Percentiles rank a stretch among this genome's conserved stretches.
These are phyloP conservation scores for Platycheirus albimanus DNA, from an alignment of 2,888 invertebrate genomes.

Conservation along the genomic window DNA sequence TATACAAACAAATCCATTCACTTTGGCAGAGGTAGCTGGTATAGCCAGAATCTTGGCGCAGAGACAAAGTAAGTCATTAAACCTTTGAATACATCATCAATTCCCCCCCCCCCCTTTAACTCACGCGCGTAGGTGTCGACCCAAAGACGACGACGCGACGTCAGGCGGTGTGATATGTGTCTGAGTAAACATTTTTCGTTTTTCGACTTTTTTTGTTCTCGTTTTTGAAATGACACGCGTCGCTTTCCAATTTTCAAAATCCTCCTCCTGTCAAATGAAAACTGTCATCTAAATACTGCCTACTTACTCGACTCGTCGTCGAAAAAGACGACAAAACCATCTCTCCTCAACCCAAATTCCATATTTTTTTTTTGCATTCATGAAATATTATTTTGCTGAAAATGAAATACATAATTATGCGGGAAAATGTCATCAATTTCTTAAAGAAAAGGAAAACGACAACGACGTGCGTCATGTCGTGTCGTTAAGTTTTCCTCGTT, in stretches of 20 bases:
- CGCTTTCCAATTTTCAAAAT: not conserved
- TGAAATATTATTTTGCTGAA: not conserved
- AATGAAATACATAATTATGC: not conserved
- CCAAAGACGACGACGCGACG: not conserved
- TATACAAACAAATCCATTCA: constrained; percentile 21
- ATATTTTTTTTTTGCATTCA: constrained; percentile 15
- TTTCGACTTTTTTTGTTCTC: not conserved
- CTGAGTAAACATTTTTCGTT: not conserved
- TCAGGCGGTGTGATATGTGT: not conserved
- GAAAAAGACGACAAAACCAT: not conserved
- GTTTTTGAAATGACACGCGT: constrained; percentile 22
- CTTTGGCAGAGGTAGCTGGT: constrained; percentile 8
- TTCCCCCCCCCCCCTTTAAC: not conserved
- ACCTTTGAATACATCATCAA: constrained; percentile 18
- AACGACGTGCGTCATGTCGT: constrained; percentile 15
- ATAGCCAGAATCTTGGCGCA: constrained; percentile 52
- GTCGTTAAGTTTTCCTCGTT: not conserved
- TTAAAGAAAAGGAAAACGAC: not conserved
- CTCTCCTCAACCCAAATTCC: not conserved
- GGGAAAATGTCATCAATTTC: not conserved
- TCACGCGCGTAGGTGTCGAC: not conserved
- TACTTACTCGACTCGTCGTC: too few species aligned
- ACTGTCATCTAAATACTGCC: constrained; percentile 1
- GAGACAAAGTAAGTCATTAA: constrained; percentile 62
- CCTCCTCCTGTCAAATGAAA: not conserved